Conservation (phyloP, 2,888 invertebrate species). For the Psylliodes chrysocephalus region DNA sequence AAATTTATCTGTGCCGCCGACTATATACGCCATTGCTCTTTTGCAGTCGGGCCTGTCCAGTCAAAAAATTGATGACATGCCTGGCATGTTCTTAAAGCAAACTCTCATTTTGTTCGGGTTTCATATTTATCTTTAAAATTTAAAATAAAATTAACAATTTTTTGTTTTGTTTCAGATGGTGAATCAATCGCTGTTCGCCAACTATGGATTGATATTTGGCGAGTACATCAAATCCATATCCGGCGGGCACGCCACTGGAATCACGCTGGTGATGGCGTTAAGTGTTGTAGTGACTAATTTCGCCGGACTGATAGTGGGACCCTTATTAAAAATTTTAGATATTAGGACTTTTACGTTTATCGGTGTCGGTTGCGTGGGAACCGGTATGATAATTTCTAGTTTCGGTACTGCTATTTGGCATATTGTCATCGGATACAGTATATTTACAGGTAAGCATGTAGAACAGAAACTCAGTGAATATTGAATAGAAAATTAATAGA, state of each 20-base stretch:
- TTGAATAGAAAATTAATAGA: too few species aligned
- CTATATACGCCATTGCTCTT: too few species aligned
- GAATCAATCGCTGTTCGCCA: conserved; percentile 76
- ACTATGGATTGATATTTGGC: conserved; percentile 77
- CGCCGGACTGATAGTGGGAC: conserved; percentile 76
- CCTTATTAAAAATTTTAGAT: conserved; percentile 70
- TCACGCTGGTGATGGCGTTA: conserved; percentile 75
- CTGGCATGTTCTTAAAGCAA: too few species aligned
- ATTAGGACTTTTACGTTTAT: conserved; percentile 68
- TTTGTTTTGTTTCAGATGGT: conserved; percentile 65
- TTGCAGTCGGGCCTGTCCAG: too few species aligned
- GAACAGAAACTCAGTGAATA: too few species aligned
- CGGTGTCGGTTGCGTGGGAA: conserved; percentile 67
- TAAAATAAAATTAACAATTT: too few species aligned
- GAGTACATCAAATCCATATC: conserved; percentile 73
- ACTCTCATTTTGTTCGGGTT: too few species aligned
- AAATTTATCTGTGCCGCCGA: too few species aligned
- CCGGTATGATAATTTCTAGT: conserved; percentile 68
- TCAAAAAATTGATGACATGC: too few species aligned
- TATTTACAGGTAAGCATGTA: conserved; percentile 66
- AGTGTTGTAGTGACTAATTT: conserved; percentile 74
- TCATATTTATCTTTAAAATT: too few species aligned
- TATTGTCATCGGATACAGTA: conserved; percentile 68
- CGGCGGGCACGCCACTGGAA: conserved; percentile 71
- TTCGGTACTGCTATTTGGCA: conserved; percentile 67